Evolutionary conservation across 2,888 invertebrate species (phyloP).

Genomic region (Diloba caeruleocephala): DNA sequence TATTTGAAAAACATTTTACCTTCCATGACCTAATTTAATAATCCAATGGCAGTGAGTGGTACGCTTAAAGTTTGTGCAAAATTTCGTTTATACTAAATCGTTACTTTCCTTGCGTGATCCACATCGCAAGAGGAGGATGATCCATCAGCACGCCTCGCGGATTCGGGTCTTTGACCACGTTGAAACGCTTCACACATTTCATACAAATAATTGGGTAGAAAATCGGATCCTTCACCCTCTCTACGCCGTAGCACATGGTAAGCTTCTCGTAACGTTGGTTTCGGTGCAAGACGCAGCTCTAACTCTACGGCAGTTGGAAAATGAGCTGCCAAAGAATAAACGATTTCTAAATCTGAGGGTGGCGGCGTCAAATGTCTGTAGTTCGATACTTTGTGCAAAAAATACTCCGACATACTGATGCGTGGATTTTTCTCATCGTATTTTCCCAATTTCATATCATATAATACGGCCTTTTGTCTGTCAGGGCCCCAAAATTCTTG

Average conservation of each 20-base stretch:
- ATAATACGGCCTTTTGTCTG: constrained; percentile 81
- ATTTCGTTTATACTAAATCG: constrained; percentile 49
- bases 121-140: constrained; percentile 58
- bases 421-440: constrained; percentile 75
- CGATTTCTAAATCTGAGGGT: constrained; percentile 84
- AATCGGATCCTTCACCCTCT: constrained; percentile 81
- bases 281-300: constrained; percentile 82
- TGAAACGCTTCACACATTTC: constrained; percentile 87
- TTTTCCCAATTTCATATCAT: constrained; percentile 84
- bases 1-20: constrained; percentile 35
- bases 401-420: constrained; percentile 85
- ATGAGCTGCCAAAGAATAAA: constrained; percentile 84
- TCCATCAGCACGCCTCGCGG: constrained; percentile 72
- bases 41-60: constrained; percentile 48
- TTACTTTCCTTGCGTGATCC: constrained; percentile 64
- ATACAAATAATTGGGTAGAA: constrained; percentile 84
- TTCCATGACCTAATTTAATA: constrained; percentile 26
- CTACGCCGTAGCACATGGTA: constrained; percentile 82
- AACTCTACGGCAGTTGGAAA: constrained; percentile 84
- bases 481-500: constrained; percentile 85
- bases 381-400: constrained; percentile 83
- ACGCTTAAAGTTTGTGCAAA: constrained; percentile 36
- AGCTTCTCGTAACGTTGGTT: constrained; percentile 83
- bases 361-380: constrained; percentile 82
- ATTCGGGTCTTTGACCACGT: constrained; percentile 78